These are phyloP conservation scores for Nycteola revayana DNA, from an alignment of 2,888 invertebrate species.

Conservation along the genomic window DNA sequence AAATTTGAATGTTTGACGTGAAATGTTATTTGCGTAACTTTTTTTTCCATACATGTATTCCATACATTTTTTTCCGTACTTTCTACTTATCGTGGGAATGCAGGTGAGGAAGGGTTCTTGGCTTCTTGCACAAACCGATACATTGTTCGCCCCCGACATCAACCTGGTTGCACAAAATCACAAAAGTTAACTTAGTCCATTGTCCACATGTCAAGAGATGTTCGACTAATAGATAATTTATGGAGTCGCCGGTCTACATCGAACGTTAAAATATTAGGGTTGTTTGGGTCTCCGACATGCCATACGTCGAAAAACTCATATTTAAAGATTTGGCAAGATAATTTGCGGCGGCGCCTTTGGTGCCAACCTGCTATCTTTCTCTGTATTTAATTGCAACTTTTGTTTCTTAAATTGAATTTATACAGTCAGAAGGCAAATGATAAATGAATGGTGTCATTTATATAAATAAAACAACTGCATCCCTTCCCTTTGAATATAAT, in stretches of 20 bases:
- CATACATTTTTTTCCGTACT: too few relatives aligned
- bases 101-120: conserved; percentile 76
- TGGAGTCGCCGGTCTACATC: conserved; percentile 58
- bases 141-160: conserved; percentile 55
- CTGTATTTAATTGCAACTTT: conserved; percentile 27
- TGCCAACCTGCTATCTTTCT: conserved; percentile 25
- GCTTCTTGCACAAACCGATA: conserved; percentile 35
- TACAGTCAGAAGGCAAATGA: conserved; percentile 14
- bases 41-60: conserved; percentile 58
- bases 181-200: conserved; percentile 72
- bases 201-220: conserved; percentile 75
- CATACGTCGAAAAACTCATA: conserved; percentile 49
- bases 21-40: conserved; percentile 74
- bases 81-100: conserved; percentile 79
- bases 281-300: conserved; percentile 50
- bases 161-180: conserved; percentile 77
- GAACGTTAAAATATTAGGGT: conserved; percentile 73
- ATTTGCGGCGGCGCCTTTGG: conserved; percentile 53
- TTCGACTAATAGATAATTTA: conserved; percentile 80
- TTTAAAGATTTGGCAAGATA: conserved; percentile 61
- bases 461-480: conserved; percentile 2
- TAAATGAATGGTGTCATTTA: conserved; percentile 14
- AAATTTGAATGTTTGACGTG: conserved; percentile 72
- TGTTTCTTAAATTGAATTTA: conserved; percentile 23
- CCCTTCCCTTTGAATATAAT: neutral